phyloP scores from a whole-genome alignment of 2,797 vertebrate species.

The Botia almorhae region DNA sequence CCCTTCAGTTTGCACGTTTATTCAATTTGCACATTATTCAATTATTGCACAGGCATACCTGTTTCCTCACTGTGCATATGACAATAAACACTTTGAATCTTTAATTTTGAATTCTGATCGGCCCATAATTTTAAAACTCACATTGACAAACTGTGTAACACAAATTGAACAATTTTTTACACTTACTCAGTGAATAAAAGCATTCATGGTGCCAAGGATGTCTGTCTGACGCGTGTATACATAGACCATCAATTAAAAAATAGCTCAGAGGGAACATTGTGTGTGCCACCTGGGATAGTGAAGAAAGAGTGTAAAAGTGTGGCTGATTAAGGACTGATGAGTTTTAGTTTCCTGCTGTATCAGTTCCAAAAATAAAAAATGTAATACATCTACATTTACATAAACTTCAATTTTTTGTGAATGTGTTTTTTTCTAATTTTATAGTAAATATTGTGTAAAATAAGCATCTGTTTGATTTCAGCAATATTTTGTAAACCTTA shows the following conservation, averaged over 20 bases:
- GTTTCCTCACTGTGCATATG: no score
- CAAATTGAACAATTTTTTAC: neutral
- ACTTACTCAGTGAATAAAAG: neutral
- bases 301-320: neutral
- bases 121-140: neutral
- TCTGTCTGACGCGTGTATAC: neutral
- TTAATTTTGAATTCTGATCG: neutral
- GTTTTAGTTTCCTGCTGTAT: no score
- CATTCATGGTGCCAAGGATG: neutral
- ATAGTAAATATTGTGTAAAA: neutral
- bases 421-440: no score
- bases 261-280: neutral
- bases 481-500: neutral
- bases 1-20: no score
- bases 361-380: no score
- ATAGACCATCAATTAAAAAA: constrained; percentile 3
- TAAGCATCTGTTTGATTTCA: neutral
- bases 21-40: no score
- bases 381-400: no score
- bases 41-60: no score
- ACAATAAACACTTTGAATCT: no score
- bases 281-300: neutral
- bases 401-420: no score
- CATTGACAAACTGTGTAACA: neutral
- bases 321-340: no score